phyloP scores from a whole-genome alignment of 2,113 vertebrate genomes.

The Petrocephalus microphthalmus region DNA sequence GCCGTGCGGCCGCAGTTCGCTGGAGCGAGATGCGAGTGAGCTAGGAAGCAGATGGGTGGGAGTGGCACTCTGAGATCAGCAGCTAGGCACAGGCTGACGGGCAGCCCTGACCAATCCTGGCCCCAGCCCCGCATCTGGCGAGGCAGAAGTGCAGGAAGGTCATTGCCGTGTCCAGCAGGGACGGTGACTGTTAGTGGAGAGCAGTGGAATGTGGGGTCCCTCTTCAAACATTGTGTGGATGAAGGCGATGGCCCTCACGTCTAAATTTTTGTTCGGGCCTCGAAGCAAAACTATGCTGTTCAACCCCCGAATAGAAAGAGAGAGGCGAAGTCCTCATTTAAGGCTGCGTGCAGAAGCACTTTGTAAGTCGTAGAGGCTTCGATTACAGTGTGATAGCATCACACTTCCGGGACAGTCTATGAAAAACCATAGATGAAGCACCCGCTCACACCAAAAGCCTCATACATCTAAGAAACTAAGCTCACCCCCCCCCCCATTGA shows the following conservation, averaged over 20 bases:
- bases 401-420: not conserved
- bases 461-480: not conserved
- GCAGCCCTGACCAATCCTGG: not conserved
- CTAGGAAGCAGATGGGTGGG: slow-evolving; percentile 7
- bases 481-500: not conserved
- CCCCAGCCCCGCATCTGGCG: slow-evolving; percentile 41
- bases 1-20: not conserved
- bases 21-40: not conserved
- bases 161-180: not conserved
- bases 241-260: not conserved
- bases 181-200: not conserved
- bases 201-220: not conserved
- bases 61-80: not conserved
- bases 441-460: not conserved
- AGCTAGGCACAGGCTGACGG: not conserved
- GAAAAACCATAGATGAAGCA: not conserved
- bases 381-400: not conserved
- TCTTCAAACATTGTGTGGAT: not conserved
- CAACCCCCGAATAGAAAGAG: not conserved
- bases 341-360: not conserved
- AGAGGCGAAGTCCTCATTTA: not conserved
- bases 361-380: not conserved
- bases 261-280: not conserved
- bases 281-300: not conserved
- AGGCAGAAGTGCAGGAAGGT: slow-evolving; percentile 17